These are phyloP conservation scores for Mustela lutreola DNA, from an alignment of 2,113 vertebrate genomes.

Conservation along the genomic window DNA sequence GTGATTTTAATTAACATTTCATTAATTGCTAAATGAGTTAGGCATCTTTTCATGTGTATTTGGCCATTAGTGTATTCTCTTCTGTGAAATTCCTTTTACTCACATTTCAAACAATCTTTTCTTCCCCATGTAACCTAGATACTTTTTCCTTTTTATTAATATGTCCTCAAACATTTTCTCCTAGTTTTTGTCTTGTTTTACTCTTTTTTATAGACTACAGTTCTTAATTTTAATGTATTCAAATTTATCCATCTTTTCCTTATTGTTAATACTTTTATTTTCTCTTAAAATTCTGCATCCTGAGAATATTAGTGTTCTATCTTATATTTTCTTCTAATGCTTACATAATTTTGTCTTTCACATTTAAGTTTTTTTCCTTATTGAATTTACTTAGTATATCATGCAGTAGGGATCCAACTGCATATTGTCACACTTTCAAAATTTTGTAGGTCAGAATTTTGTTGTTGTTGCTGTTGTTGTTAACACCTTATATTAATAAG, in stretches of 20 bases:
- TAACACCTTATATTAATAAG: neutral
- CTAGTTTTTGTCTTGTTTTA: slow-evolving; percentile 4
- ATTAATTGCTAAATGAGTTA: neutral
- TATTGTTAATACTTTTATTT: neutral
- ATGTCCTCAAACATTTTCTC: neutral
- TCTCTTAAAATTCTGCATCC: neutral
- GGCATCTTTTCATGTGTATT: slow-evolving; percentile 9
- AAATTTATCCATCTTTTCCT: neutral
- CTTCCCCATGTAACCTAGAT: neutral
- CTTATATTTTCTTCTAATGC: neutral
- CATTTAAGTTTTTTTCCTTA: neutral
- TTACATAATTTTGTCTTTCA: neutral
- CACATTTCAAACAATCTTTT: neutral
- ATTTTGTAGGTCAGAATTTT: neutral
- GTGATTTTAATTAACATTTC: slow-evolving; percentile 46
- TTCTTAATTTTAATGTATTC: neutral
- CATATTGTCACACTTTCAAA: neutral
- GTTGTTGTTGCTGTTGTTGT: neutral
- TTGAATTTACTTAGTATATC: neutral
- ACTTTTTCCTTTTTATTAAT: neutral
- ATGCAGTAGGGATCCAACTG: neutral
- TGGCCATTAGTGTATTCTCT: neutral
- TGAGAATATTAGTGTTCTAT: neutral
- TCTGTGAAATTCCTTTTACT: neutral
- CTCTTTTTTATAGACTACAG: neutral